Percentiles rank a stretch among this genome's conserved stretches.
Evolutionary conservation across 2,797 vertebrate genomes (phyloP).

Genomic region (Furcifer pardalis): DNA sequence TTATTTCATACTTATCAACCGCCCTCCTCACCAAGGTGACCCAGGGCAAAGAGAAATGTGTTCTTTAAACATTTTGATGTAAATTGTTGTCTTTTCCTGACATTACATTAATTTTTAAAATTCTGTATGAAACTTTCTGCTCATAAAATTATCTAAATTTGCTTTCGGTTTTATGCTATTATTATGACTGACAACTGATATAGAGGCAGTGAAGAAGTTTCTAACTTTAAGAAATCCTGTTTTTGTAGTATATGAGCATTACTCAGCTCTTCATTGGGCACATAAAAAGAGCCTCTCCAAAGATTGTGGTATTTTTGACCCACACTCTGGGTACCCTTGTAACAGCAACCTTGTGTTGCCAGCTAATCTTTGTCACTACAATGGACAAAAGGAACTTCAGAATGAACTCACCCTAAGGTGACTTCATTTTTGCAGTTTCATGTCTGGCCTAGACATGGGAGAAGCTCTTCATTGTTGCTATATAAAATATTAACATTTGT

Average conservation of each 20-base stretch:
- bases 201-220: neutral
- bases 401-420: too few relatives aligned
- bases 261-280: too few relatives aligned
- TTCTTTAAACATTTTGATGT: neutral
- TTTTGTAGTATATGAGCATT: neutral
- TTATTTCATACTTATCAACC: too few relatives aligned
- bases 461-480: neutral
- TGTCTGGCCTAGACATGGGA: too few relatives aligned
- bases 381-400: too few relatives aligned
- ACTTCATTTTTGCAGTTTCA: too few relatives aligned
- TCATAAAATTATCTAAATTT: neutral
- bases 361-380: too few relatives aligned
- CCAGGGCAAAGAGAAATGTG: neutral
- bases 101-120: neutral
- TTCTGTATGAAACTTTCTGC: neutral
- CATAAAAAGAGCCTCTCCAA: too few relatives aligned
- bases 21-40: too few relatives aligned
- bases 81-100: neutral
- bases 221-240: neutral
- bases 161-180: neutral
- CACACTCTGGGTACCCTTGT: too few relatives aligned
- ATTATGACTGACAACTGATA: neutral
- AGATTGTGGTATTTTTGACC: too few relatives aligned
- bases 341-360: too few relatives aligned
- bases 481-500: neutral